Conservation (phyloP, 2,888 invertebrate species). For the Octonoba sinensis region DNA sequence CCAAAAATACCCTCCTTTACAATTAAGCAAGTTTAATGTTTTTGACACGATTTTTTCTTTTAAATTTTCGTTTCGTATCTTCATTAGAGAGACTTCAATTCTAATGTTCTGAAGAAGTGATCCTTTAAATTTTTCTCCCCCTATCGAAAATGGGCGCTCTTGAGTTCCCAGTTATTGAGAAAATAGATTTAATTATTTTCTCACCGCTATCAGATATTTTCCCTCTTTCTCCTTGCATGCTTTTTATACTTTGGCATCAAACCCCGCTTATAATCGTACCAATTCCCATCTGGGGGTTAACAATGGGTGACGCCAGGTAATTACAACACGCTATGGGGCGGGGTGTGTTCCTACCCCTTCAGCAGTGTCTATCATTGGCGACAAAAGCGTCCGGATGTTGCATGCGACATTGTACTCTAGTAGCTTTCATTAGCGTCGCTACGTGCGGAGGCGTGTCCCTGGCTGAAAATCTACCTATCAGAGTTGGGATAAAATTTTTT, state of each 20-base stretch:
- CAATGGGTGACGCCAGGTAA: conserved; percentile 57
- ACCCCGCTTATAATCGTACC: conserved; percentile 28
- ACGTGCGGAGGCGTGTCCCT: conserved; percentile 49
- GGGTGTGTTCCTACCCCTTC: neutral
- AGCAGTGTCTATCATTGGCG: conserved; percentile 55
- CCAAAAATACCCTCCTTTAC: no score
- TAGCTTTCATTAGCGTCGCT: conserved; percentile 52
- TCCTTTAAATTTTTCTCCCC: no score
- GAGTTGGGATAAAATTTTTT: conserved; percentile 16
- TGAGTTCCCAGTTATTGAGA: no score
- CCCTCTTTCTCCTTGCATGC: no score
- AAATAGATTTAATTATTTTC: no score
- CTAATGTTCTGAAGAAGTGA: no score
- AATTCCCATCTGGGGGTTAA: conserved; percentile 41
- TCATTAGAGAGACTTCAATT: no score
- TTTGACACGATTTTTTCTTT: no score
- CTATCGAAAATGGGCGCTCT: no score
- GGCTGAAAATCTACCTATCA: conserved; percentile 36
- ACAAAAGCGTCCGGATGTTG: conserved; percentile 53
- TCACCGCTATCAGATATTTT: no score
- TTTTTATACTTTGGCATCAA: neutral
- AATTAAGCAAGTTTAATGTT: no score
- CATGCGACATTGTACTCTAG: conserved; percentile 58
- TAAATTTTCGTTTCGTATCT: no score
- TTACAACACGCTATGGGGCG: conserved; percentile 44